Percentiles rank a stretch among this genome's conserved stretches.
phyloP scores from a whole-genome alignment of 2,797 vertebrate genomes.

The Phaenicophaeus curvirostris region DNA sequence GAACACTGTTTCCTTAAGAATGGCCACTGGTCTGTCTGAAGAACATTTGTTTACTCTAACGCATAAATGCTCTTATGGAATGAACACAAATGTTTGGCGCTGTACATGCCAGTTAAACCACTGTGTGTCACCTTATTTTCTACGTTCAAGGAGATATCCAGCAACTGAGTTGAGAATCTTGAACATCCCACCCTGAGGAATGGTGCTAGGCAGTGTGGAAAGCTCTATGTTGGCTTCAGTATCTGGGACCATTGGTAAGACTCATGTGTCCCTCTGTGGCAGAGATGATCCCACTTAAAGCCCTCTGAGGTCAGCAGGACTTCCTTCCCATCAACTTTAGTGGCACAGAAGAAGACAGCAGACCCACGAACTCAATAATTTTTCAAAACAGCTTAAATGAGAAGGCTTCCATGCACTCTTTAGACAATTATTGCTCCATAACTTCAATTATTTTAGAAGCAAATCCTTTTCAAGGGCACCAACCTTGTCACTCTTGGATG shows the following conservation, averaged over 20 bases:
- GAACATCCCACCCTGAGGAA: not conserved
- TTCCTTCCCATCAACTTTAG: not conserved
- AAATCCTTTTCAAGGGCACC: not conserved
- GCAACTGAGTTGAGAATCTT: not conserved
- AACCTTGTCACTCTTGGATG: not conserved
- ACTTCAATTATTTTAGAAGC: not conserved
- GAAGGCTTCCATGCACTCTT: not conserved
- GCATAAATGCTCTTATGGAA: not conserved
- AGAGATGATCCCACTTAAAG: not conserved
- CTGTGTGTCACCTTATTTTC: not conserved
- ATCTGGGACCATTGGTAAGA: not conserved
- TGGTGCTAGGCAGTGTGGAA: not conserved
- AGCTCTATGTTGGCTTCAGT: not conserved
- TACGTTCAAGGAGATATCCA: not conserved
- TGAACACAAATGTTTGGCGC: not conserved
- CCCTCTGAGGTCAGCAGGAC: not conserved
- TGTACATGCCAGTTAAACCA: not conserved
- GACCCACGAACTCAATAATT: not conserved
- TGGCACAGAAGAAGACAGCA: not conserved
- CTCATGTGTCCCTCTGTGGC: rapidly evolving
- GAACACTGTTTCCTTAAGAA: not conserved
- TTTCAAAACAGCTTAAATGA: not conserved
- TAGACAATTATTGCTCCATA: not conserved
- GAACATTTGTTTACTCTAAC: not conserved
- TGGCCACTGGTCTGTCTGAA: not conserved